Base-by-base conservation (phyloP, 2,113 vertebrate species). In the Illadopsis cleaveri region DNA sequence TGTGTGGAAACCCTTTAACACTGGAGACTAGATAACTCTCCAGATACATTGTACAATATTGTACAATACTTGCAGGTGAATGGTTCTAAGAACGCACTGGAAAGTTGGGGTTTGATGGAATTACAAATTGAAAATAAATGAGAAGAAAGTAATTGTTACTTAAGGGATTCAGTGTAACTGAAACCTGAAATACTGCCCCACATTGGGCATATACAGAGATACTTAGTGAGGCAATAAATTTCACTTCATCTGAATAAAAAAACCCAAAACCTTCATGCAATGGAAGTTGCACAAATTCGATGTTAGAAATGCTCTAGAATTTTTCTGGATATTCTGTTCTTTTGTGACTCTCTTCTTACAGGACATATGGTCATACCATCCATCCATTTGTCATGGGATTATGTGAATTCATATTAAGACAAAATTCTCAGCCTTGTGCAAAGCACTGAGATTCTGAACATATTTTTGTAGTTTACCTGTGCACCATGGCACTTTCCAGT, bases 401-500 rank as follows among this genome's bases (percentile, higher is more conserved):
- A 95, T 9, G 3, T 47, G 81, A 87, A 56, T 22, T 83, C 15
- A n/a, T 20, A 82, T 6, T 35, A 91, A 50, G 30, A 90, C 11
- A 93, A 93, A 95, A 90, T 31, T 72, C 42, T 79, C 25, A 92
- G 44, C 33, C 89, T 95, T 53, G 75, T 64, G 81, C 84, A 86
- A 56, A 88, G 31, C 64, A 93, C 38, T 12, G 68, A 61, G 76
- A 57, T 64, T 35, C 14, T 56, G 45, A 25, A 66, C 25, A 38
- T 5, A 71, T 22, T 68, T 15, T 51, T 33, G 47, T 23, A 75
- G 35, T 60, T 82, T 28, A 82, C 15, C 19, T 3, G 1, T 3
- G 5, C 13, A 24, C 3, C 13, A 44, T 5, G 5, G 40, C 27
- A 65, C 48, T 58, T 83, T 17, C 45, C 40, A 51, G 11, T 7